Evolutionary conservation across 2,113 vertebrate genomes (phyloP), one percentile per base, ranked within the genome.

Genomic region (Percopsis transmontana): DNA sequence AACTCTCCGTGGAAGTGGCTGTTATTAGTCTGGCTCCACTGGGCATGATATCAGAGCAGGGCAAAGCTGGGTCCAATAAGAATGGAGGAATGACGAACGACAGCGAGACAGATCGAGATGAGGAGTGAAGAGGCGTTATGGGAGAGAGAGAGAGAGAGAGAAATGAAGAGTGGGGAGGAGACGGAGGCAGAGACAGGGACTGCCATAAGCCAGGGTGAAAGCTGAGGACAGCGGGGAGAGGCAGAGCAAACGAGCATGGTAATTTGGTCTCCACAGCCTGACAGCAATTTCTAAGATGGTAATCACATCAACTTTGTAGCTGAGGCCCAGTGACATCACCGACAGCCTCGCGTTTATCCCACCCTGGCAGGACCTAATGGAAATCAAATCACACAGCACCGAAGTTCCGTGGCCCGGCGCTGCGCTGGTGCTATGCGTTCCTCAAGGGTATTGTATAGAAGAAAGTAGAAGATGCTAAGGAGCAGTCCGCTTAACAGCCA

Each of bases 1-100:
- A 86, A 80, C 58, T 72, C 79, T 81, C 68, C 84, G 40, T 73
- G 83, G 83, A 83, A 80, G 76, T 68, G 82, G 74, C 58, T 77
- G 86, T 62, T 84, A 89, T 88, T 87, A 86, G 85, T 83, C 62
- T 77, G 76, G 88, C 88, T 90, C 76, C 79, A 84, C 53, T 79
- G 76, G 74, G 69, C 76, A 74, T 85, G 85, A 80, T 69, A 82
- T 85, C 84, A 76, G 78, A 80, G 82, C 66, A 64, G 76, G 72
- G 74, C 47, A 60, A 80, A 71, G 67, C 72, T 72, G 83, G 48
- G 77, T 45, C 68, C 60, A 41, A 67, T 61, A 45, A 66, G 57
- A 56, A 68, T n/a, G 6, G 66, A 67, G 66, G 67, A 16, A 68
- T 1, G 47, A 57, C 60, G 67, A 72, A 48, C 66, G 69, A 1